These are phyloP conservation scores for Escarpia spicata DNA, from an alignment of 2,888 invertebrate species.

Conservation along the genomic window DNA sequence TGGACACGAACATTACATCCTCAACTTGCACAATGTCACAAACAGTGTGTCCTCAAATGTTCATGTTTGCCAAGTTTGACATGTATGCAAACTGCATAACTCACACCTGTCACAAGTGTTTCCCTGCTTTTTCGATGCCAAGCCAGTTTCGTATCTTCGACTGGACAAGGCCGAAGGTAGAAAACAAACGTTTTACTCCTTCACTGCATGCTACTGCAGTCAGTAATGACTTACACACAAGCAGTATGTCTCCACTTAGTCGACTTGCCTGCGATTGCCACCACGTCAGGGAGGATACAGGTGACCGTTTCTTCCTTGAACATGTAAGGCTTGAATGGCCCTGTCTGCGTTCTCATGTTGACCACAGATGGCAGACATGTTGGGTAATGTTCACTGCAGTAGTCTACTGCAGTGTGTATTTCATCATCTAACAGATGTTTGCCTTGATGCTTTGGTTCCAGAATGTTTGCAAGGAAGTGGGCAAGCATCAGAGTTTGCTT, in stretches of 20 bases:
- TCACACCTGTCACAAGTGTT: no score
- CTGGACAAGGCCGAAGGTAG: conserved; percentile 21
- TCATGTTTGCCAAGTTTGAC: no score
- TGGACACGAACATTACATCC: no score
- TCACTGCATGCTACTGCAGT: conserved; percentile 18
- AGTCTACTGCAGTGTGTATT: background rate
- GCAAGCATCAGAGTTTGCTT: background rate
- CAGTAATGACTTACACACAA: background rate
- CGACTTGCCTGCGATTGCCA: background rate
- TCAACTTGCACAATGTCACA: no score
- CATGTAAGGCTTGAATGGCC: background rate
- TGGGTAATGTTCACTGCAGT: background rate
- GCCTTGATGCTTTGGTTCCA: background rate
- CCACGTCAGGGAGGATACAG: conserved; percentile 13
- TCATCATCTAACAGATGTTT: background rate
- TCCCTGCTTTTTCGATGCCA: background rate
- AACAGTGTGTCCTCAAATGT: no score
- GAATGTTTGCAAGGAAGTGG: conserved; percentile 21
- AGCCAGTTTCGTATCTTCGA: conserved; percentile 18
- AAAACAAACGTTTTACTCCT: conserved; percentile 22
- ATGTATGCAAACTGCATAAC: no score
- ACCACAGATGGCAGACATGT: background rate
- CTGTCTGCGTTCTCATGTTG: background rate
- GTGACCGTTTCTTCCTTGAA: background rate
- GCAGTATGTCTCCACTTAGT: background rate